Base-by-base conservation (phyloP, 1,140 invertebrate genomes). In the Trachymyrmex septentrionalis region DNA sequence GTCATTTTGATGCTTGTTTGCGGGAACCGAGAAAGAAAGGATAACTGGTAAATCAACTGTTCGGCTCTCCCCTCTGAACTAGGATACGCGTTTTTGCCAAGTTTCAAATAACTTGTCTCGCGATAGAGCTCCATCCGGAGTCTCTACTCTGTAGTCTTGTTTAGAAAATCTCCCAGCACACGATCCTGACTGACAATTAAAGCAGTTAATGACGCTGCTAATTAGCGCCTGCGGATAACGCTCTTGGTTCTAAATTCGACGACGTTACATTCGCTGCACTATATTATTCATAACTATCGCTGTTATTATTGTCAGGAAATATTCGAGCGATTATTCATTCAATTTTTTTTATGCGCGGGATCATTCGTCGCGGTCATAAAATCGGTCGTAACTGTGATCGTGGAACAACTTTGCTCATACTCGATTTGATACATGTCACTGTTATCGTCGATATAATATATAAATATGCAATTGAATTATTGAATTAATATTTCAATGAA, bases 41-140 rank as follows among this genome's bases (percentile, higher is more conserved):
- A 80, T 71, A 73, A 90, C 85, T 89, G 44, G 89, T 48, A 61
- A 77, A 89, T 81, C 76, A 90, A 59, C 38, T 57, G 34, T 67
- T 12, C 16, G 12, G 21, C 3, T 86, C 38, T 85, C 73, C 88
- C 89, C 69, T 87, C 30, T n/a, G 73, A 63, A 73, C 55, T 73
- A 59, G 10, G 50, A 57, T 85, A 87, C 88, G 73, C 50, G 73
- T 48, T 63, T 48, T 50, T 48, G 73, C 78, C 50, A 88, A 69
- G 27, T 73, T 67, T 48, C 66, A 77, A 86, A 86, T 85, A 77
- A 90, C 73, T 82, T 76, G 63, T 63, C 88, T 64, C 30, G 38
- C 12, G 80, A 84, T 86, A 63, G 48, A 67, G 30, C 67, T n/a
- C n/a, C 55, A 86, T 30, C 81, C 73, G 24, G 48, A 27, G n/a